A percentile compares a stretch with the other conserved stretches of the same genome.
phyloP scores from a whole-genome alignment of 2,888 invertebrate species.

The Caenorhabditis sp. region DNA sequence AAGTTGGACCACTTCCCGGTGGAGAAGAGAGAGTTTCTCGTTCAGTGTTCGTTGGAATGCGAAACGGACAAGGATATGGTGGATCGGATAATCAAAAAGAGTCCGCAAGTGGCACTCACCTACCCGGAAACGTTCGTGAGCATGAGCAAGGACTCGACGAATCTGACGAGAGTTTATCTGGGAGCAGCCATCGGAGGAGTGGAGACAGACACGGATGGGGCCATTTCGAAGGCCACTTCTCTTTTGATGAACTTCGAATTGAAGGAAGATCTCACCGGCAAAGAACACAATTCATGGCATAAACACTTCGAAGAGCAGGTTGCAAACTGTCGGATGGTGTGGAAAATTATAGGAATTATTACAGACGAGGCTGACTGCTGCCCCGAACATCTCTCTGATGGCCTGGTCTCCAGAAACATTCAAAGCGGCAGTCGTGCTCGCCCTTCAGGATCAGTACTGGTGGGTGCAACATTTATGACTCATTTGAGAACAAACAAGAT shows the following conservation, averaged over 20 bases:
- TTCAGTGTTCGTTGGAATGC: slow-evolving; percentile 58
- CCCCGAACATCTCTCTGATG: slow-evolving; percentile 56
- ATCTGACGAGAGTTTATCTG: slow-evolving; percentile 65
- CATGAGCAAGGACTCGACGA: slow-evolving; percentile 63
- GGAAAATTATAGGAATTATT: too few species aligned
- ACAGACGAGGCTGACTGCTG: slow-evolving; percentile 57
- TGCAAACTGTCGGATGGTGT: too few species aligned
- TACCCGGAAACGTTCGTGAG: slow-evolving; percentile 71
- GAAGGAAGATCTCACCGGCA: slow-evolving; percentile 59
- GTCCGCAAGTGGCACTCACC: slow-evolving; percentile 65
- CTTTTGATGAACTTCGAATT: slow-evolving; percentile 69
- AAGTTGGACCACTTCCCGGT: slow-evolving; percentile 65
- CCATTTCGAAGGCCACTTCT: slow-evolving; percentile 69
- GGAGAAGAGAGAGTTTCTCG: slow-evolving; percentile 59
- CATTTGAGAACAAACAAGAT: too few species aligned
- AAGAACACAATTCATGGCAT: slow-evolving; percentile 67
- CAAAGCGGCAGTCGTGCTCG: slow-evolving; percentile 34
- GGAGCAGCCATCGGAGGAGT: slow-evolving; percentile 68
- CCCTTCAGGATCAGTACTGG: slow-evolving; percentile 49
- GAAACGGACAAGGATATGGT: slow-evolving; percentile 66
- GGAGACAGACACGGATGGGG: slow-evolving; percentile 71
- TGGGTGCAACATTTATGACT: too few species aligned
- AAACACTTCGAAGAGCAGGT: slow-evolving; percentile 64
- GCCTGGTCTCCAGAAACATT: slow-evolving; percentile 64
- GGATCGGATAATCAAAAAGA: slow-evolving; percentile 66